phyloP scores from a whole-genome alignment of 2,113 vertebrate genomes.

The Copsychus sechellarum region DNA sequence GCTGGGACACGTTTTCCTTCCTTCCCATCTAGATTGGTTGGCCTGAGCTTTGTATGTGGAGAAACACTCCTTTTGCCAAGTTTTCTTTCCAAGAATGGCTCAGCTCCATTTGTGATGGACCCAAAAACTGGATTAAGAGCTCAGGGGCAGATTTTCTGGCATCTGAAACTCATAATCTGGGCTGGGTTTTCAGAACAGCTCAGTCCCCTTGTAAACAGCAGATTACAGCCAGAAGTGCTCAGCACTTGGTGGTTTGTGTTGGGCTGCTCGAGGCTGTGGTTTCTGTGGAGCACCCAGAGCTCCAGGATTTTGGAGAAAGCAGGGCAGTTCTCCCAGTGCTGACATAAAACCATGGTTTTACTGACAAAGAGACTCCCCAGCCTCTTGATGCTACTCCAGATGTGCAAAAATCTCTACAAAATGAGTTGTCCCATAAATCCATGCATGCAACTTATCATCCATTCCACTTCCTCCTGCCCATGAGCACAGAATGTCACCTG shows the following conservation, averaged over 20 bases:
- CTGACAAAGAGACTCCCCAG: not conserved
- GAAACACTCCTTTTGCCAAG: not conserved
- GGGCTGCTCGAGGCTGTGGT: rapidly evolving
- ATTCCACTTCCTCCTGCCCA: not conserved
- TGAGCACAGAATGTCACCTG: not conserved
- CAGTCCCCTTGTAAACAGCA: not conserved
- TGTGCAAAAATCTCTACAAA: not conserved
- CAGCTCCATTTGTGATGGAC: not conserved
- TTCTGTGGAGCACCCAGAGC: not conserved
- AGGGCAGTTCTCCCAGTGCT: not conserved
- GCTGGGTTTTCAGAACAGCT: not conserved
- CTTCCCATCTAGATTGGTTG: not conserved
- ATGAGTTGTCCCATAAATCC: not conserved
- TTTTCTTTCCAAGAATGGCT: constrained; percentile 24
- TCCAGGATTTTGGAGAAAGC: not conserved
- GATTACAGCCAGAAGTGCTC: not conserved
- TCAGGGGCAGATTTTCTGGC: not conserved
- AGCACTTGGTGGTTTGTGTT: not conserved
- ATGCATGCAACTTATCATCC: rapidly evolving
- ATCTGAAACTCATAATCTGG: not conserved
- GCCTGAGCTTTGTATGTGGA: not conserved
- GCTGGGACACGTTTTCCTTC: not conserved
- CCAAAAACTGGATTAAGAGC: not conserved
- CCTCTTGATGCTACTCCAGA: not conserved
- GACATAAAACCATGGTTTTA: rapidly evolving